Percentiles rank a stretch among this genome's conserved stretches.
Conservation (phyloP, 23 tunicate species). For the Phallusia fumigata region DNA sequence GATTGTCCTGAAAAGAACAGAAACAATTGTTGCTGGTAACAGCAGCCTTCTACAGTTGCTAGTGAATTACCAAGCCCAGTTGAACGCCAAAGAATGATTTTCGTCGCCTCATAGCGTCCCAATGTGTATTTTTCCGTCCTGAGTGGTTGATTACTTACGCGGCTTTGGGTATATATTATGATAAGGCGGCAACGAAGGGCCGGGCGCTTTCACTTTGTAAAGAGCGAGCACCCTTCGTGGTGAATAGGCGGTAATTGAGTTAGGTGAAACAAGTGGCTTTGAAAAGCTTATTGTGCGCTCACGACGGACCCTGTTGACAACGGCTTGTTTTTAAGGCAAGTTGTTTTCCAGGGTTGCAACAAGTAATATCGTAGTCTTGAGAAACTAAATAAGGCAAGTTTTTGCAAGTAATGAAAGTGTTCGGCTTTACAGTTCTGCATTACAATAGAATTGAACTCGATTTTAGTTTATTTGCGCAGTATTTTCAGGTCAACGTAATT, state of each 20-base stretch:
- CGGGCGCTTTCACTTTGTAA: neutral
- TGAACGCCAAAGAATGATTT: neutral
- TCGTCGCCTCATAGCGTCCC: neutral
- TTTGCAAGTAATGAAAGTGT: no score
- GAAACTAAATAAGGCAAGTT: no score
- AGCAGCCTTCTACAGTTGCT: neutral
- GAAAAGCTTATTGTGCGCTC: neutral
- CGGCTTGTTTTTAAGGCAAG: neutral
- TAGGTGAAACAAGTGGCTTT: neutral
- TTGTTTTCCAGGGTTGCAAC: neutral
- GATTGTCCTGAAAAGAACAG: neutral
- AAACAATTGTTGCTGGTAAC: neutral
- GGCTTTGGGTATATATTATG: neutral
- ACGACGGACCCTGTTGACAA: neutral
- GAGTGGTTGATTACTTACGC: neutral
- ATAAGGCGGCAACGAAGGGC: constrained; percentile 3
- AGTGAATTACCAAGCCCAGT: neutral
- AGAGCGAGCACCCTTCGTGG: neutral
- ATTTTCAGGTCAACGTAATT: no score
- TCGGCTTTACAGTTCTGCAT: neutral
- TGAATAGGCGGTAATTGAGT: constrained; percentile 5
- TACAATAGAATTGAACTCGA: neutral
- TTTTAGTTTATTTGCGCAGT: no score
- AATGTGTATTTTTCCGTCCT: neutral
- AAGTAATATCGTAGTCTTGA: no score